Conservation (phyloP, 2,888 invertebrate genomes). For the Xylocampa areola region DNA sequence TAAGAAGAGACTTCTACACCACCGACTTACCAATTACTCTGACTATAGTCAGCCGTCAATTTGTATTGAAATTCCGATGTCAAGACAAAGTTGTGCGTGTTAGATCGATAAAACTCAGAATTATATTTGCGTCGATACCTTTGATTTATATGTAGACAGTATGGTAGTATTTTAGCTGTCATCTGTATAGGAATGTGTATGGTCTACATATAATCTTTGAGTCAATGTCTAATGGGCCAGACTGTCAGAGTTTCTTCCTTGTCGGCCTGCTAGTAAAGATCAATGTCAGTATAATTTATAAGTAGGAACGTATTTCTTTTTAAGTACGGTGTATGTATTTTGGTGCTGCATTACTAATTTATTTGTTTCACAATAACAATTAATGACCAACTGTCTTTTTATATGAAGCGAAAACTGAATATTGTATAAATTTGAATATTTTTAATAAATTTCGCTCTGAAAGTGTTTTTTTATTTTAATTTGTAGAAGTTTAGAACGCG, state of each 20-base stretch:
- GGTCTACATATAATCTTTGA: conserved; percentile 16
- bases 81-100: conserved; percentile 18
- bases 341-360: conserved; percentile 89
- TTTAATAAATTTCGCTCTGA: conserved; percentile 85
- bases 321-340: conserved; percentile 84
- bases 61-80: conserved; percentile 19
- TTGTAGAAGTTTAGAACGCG: too few relatives aligned
- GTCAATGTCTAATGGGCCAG: conserved; percentile 22
- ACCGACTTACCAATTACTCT: conserved; percentile 44
- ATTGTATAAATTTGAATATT: conserved; percentile 86
- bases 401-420: conserved; percentile 84
- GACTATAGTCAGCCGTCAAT: conserved; percentile 17
- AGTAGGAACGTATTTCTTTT: conserved; percentile 74
- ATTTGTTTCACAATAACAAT: conserved; percentile 83
- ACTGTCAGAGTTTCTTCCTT: conserved; percentile 23
- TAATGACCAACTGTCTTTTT: conserved; percentile 78
- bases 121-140: conserved; percentile 19
- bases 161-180: conserved; percentile 2
- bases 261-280: conserved; percentile 28
- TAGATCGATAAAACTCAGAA: conserved; percentile 21
- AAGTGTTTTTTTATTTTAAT: conserved; percentile 72
- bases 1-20: conserved; percentile 27
- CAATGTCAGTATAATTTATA: conserved; percentile 66
- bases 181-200: background rate
- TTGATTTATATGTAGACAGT: conserved; percentile 21